Evolutionary conservation across 2,113 vertebrate species (phyloP), one percentile per base, ranked within the genome.

Genomic region (Ceuthmochares aereus): DNA sequence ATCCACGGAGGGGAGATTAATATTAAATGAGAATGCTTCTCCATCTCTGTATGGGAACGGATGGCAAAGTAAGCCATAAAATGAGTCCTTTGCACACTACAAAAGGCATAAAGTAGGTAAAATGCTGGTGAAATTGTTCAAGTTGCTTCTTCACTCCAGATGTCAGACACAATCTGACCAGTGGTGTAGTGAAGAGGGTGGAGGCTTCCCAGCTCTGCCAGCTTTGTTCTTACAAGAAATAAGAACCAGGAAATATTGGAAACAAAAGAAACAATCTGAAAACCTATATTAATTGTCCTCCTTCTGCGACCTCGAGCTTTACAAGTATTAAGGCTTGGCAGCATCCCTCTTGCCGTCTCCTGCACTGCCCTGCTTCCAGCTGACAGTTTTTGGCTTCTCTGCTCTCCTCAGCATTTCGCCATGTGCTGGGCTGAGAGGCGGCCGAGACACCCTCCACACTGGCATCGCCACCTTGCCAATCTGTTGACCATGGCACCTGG

Each of bases 1-100:
- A 58, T 91, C 90, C 37, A 27, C 11, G n/a, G 34, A 83, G 43
- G 37, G 69, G 29, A 76, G 63, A 91, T 97, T 96, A 96, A 96
- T 94, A 96, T 94, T 93, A 62, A 75, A 97, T 89, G 79, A 88
- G 56, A 37, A 75, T 75, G 42, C 42, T 90, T 81, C 83, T 95
- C 56, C 72, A 62, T 89, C 18, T 89, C 34, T 32, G 54, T 32
- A 74, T 29, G 27, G 81, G 32, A 69, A 76, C 58, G 77, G 51
- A 82, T 15, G n/a, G 62, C 40, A 58, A 84, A 88, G 52, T 45
- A 84, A 88, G 52, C 49, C 72, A 70, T 59, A 63, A 74, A 69
- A 47, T 25, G 42, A 80, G 30, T 34, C 34, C 63, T 77, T 59
- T 52, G 68, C 42, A 81, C 64, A 17, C 25, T 9, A 6, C 4